Evolutionary conservation across 2,888 invertebrate genomes (phyloP).

Genomic region (Drosophila imparisetae): DNA sequence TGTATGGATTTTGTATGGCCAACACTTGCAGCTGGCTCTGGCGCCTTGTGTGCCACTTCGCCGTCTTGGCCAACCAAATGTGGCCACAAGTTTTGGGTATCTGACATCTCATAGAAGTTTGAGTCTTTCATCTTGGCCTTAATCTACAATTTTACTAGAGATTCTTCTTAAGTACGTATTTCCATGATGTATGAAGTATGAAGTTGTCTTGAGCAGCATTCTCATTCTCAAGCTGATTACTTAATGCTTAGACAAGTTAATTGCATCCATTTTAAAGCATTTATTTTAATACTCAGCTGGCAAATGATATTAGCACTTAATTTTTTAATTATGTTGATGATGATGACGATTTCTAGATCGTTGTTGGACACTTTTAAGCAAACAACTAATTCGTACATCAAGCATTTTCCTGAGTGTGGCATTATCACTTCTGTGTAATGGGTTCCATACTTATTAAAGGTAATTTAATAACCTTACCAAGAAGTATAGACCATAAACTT

Average conservation of each 20-base stretch:
- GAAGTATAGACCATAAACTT: neutral
- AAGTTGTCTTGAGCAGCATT: neutral
- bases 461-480: neutral
- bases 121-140: constrained; percentile 23
- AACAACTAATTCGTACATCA: no score
- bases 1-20: constrained; percentile 22
- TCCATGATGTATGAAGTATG: neutral
- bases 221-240: neutral
- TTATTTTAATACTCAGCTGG: neutral
- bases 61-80: constrained; percentile 21
- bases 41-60: constrained; percentile 45
- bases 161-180: neutral
- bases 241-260: neutral
- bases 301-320: neutral
- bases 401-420: no score
- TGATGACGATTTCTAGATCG: neutral
- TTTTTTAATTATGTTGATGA: neutral
- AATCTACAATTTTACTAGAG: constrained; percentile 20
- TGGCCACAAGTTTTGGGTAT: constrained; percentile 15
- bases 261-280: neutral
- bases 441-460: neutral
- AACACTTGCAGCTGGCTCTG: constrained; percentile 54
- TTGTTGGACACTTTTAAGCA: no score
- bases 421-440: neutral
- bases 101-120: constrained; percentile 13